Evolutionary conservation across 1,140 invertebrate species (phyloP).

Genomic region (Drosophila pallidifrons): DNA sequence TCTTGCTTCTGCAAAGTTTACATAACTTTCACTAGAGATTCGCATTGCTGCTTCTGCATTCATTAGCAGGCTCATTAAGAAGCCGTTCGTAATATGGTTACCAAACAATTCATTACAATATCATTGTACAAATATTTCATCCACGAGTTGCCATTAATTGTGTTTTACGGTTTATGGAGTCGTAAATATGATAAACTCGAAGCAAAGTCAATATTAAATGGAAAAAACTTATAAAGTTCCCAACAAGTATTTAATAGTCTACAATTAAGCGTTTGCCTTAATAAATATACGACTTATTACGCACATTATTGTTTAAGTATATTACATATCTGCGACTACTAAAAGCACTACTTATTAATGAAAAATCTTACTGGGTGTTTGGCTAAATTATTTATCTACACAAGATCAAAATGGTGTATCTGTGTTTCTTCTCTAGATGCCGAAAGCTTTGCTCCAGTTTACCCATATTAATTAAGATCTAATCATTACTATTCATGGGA

Average conservation of each 20-base stretch:
- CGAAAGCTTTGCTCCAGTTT: background rate
- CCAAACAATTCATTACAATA: too few relatives aligned
- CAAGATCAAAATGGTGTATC: background rate
- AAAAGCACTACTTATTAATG: too few relatives aligned
- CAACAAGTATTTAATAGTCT: background rate
- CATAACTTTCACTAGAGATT: background rate
- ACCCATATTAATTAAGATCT: background rate
- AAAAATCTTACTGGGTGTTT: too few relatives aligned
- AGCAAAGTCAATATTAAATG: too few relatives aligned
- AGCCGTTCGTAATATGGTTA: background rate
- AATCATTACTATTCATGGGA: constrained; percentile 8
- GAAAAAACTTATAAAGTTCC: too few relatives aligned
- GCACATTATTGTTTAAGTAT: background rate
- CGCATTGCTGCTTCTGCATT: background rate
- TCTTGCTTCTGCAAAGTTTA: background rate
- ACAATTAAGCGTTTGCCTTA: background rate
- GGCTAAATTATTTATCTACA: background rate
- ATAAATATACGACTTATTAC: background rate
- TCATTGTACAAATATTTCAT: too few relatives aligned
- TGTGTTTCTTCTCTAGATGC: background rate
- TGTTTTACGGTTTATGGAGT: too few relatives aligned
- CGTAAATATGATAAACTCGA: too few relatives aligned
- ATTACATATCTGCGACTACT: background rate
- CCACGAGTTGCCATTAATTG: too few relatives aligned
- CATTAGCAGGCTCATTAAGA: background rate